Evolutionary conservation across 2,888 invertebrate genomes (phyloP), one percentile per base, ranked within the genome.

Genomic region (Ectobius pallidus): DNA sequence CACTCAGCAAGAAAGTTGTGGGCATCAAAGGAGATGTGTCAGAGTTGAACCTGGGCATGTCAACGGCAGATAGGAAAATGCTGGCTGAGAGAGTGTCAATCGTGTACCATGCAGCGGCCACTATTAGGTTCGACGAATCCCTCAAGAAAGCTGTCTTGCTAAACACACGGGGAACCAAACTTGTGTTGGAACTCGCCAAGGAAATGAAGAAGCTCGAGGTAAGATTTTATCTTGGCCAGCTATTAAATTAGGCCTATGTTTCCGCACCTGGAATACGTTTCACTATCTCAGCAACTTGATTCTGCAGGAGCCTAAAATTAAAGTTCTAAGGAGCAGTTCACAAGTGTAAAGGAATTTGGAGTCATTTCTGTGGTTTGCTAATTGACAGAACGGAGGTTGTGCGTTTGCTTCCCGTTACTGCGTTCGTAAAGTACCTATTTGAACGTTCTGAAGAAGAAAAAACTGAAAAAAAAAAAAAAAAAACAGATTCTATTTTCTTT

Each of bases 121-220:
- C 89, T 14, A 87, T 84, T 79, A 88, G 91, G 78, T 96, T 99
- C 81, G 97, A 99, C 82, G 98, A 98, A 81, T 89, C 92, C 20
- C 85, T 99, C 68, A 94, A 93, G 80, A 90, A 90, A 77, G 96
- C 99, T 0, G 93, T 98, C 7, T 85, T 96, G 70, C 86, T 99
- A 83, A 99, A 99, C 83, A 93, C 96, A 0, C 87, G 95, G 72
- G 98, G 96, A 44, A 97, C 97, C 0, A 93, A 94, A 81, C 88
- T 92, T 75, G 90, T 98, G 86, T 82, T 99, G 73, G 91, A 93
- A 11, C 82, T 99, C 71, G 96, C 93, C 65, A 91, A 90, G 79
- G 82, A 85, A 74, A 87, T 90, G 82, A 92, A 92, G 79, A 87
- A 93, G 7, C 85, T 99, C 61, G 85, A 89, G 74, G 75, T 74